Percentiles rank a stretch among this genome's conserved stretches.
Conservation (phyloP, 2,888 invertebrate genomes). For the Neoascia interrupta region DNA sequence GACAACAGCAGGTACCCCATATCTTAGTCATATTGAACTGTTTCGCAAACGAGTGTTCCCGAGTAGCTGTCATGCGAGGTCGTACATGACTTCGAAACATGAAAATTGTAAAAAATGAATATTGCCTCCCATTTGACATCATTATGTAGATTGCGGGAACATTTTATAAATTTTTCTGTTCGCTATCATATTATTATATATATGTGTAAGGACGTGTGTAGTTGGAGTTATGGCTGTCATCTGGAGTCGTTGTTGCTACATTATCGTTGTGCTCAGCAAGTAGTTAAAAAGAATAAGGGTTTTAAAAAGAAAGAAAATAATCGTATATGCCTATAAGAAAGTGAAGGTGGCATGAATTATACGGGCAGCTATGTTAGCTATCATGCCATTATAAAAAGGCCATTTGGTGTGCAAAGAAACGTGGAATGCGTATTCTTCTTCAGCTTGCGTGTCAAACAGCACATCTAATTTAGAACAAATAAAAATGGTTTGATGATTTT, state of each 20-base stretch:
- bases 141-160: conserved; percentile 32
- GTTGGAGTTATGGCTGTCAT: neutral
- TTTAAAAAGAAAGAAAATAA: no score
- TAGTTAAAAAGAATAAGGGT: neutral
- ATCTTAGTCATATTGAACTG: conserved; percentile 9
- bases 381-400: no score
- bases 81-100: conserved; percentile 25
- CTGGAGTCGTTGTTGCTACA: conserved; percentile 5
- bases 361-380: no score
- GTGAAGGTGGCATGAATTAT: no score
- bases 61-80: neutral
- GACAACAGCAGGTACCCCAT: conserved; percentile 10
- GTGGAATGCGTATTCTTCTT: no score
- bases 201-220: no score
- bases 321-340: no score
- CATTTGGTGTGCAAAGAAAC: no score
- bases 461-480: no score
- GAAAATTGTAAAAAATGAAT: conserved; percentile 38
- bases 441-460: no score
- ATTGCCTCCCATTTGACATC: conserved; percentile 44
- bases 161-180: conserved; percentile 17
- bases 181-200: no score
- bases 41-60: neutral
- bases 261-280: neutral
- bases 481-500: no score